Evolutionary conservation across 35 echinoderm and acorn worm genomes (phyloP).

Genomic region (Chiridota heheva): DNA sequence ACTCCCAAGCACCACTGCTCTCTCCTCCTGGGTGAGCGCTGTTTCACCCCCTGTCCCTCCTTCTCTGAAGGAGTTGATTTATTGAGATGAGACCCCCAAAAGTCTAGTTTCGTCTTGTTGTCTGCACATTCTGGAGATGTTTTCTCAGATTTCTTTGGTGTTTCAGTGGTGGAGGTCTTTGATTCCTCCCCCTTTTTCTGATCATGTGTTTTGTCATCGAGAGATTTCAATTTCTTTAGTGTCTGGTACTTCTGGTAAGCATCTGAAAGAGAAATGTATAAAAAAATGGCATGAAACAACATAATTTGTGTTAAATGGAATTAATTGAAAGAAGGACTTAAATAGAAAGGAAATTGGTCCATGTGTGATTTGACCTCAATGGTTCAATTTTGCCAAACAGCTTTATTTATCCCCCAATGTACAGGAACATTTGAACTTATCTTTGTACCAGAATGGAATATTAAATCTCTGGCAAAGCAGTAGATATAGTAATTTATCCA

Average conservation of each 20-base stretch:
- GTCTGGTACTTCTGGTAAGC: conserved; percentile 16
- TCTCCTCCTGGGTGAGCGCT: conserved; percentile 1
- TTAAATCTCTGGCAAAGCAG: no score
- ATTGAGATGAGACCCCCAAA: conserved; percentile 83
- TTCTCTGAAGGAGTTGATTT: conserved; percentile 13
- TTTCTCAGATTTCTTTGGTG: background rate
- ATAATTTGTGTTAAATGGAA: background rate
- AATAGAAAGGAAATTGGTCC: no score
- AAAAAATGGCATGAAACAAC: background rate
- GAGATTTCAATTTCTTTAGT: conserved; percentile 1
- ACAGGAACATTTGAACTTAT: no score
- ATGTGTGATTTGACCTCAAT: no score
- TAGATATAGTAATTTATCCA: no score
- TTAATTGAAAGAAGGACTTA: no score
- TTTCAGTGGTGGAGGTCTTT: background rate
- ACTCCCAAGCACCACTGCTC: conserved; percentile 13
- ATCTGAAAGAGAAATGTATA: background rate
- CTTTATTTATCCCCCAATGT: no score
- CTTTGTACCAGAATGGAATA: no score
- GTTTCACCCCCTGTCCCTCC: background rate
- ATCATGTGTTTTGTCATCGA: background rate
- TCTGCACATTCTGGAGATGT: background rate
- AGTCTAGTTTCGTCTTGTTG: conserved; percentile 6
- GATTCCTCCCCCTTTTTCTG: background rate
- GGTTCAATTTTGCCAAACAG: no score